Evolutionary conservation across 2,113 vertebrate species (phyloP).

Genomic region (Cariama cristata): DNA sequence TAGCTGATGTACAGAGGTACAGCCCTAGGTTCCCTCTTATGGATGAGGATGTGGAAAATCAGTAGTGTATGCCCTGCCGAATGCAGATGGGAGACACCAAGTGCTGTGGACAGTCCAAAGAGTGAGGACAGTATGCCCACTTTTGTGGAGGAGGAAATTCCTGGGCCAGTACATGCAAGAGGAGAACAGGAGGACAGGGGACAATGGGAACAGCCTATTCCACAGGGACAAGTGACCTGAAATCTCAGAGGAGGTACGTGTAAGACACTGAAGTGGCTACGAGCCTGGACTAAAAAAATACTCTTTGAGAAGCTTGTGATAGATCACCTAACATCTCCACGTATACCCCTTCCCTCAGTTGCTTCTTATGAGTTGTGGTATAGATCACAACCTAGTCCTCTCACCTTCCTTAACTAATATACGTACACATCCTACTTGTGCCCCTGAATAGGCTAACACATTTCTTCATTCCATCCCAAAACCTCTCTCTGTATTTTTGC

Average conservation of each 20-base stretch:
- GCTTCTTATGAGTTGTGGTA: neutral
- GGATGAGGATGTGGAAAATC: neutral
- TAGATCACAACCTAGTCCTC: neutral
- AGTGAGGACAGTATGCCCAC: neutral
- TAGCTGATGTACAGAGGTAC: neutral
- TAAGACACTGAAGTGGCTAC: neutral
- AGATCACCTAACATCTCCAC: neutral
- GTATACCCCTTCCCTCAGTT: neutral
- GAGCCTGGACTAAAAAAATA: neutral
- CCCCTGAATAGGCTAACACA: neutral
- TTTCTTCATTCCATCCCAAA: neutral
- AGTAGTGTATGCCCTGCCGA: neutral
- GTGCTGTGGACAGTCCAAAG: neutral
- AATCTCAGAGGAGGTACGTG: neutral
- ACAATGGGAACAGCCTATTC: neutral
- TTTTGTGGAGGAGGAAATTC: neutral
- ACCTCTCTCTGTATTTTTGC: neutral
- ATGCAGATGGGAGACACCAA: neutral
- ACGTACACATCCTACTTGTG: neutral
- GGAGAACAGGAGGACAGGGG: neutral
- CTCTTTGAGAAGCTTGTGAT: neutral
- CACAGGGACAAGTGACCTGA: neutral
- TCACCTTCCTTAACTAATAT: neutral
- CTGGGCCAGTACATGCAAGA: neutral
- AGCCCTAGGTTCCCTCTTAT: neutral